Percentiles rank a stretch among this genome's conserved stretches.
These are phyloP conservation scores for Cephus rjabovi DNA, from an alignment of 2,888 invertebrate species.

Conservation along the genomic window DNA sequence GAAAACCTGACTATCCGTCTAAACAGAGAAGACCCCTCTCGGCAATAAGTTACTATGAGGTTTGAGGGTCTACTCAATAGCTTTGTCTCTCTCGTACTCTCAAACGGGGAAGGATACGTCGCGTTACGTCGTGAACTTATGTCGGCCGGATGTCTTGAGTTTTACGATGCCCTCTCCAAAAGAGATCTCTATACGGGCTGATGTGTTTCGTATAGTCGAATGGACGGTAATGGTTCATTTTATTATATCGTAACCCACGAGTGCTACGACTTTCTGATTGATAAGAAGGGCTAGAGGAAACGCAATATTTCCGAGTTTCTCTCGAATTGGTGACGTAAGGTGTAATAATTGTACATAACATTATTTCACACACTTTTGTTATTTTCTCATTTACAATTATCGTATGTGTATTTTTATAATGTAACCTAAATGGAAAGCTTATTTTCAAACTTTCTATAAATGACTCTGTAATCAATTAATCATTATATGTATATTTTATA, in stretches of 20 bases:
- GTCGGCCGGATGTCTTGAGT: constrained; percentile 49
- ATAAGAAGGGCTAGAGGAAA: constrained; percentile 33
- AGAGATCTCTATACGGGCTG: constrained; percentile 15
- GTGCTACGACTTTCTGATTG: constrained; percentile 49
- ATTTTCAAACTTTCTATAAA: not conserved
- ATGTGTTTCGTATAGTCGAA: constrained; percentile 16
- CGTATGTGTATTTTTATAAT: no score
- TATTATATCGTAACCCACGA: constrained; percentile 54
- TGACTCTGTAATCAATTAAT: no score
- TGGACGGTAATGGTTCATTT: constrained; percentile 47
- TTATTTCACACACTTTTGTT: not conserved
- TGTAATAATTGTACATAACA: not conserved
- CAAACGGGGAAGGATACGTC: constrained; percentile 20
- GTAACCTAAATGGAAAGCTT: not conserved
- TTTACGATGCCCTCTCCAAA: constrained; percentile 48
- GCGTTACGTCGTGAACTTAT: constrained; percentile 41
- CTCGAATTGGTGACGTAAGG: not conserved
- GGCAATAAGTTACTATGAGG: not conserved
- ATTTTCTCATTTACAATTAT: not conserved
- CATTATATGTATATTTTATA: not conserved
- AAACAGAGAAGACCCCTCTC: constrained; percentile 13
- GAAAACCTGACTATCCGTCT: constrained; percentile 19
- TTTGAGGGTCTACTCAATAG: constrained; percentile 16
- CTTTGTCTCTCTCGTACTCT: constrained; percentile 12
- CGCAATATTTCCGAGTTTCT: not conserved